Conservation (phyloP, 2,113 vertebrate genomes). For the Ochotona curzoniae region DNA sequence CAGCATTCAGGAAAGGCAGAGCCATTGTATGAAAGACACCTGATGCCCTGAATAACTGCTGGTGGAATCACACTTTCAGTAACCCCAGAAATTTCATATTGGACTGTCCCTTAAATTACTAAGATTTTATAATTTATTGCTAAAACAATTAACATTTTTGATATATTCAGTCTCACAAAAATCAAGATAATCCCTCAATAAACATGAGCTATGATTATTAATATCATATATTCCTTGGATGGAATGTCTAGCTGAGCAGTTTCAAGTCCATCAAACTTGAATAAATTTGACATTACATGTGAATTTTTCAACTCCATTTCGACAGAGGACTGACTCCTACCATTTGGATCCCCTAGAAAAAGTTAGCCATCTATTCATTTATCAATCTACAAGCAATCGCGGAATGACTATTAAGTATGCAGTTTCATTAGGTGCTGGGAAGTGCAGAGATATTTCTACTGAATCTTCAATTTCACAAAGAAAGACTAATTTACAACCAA, state of each 20-base stretch:
- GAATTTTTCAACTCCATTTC: not conserved
- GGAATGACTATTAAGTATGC: not conserved
- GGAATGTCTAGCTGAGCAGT: not conserved
- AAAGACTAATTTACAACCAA: not conserved
- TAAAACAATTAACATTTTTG: not conserved
- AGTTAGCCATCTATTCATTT: slow-evolving; percentile 10
- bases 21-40: not conserved
- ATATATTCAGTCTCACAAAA: not conserved
- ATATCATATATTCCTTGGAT: not conserved
- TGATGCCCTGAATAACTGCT: not conserved
- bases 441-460: not conserved
- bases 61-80: not conserved
- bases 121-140: not conserved
- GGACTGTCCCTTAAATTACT: not conserved
- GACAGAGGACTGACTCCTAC: not conserved
- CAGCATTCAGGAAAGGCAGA: not conserved
- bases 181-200: not conserved
- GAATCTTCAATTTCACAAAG: not conserved
- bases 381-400: not conserved
- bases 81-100: not conserved
- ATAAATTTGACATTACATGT: not conserved
- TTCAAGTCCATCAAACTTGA: not conserved
- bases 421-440: not conserved
- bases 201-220: not conserved
- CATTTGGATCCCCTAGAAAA: not conserved